Evolutionary conservation across 2,797 vertebrate genomes (phyloP).

Genomic region (Cynopterus sphinx): DNA sequence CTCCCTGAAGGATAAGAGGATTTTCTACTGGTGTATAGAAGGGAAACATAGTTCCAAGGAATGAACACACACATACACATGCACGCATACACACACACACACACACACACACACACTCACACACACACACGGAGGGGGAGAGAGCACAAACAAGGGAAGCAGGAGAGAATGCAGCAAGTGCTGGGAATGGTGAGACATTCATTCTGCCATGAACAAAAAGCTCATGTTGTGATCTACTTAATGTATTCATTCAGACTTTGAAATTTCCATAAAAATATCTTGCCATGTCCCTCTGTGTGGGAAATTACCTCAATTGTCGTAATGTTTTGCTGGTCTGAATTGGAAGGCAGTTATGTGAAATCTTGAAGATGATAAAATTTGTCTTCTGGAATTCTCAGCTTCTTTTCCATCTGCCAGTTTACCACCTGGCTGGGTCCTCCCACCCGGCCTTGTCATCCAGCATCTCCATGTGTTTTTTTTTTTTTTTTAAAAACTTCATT

Average conservation of each 20-base stretch:
- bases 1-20: neutral
- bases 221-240: constrained; percentile 55
- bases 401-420: neutral
- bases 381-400: constrained; percentile 52
- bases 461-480: neutral
- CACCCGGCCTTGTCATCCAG: neutral
- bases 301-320: constrained; percentile 77
- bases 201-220: constrained; percentile 34
- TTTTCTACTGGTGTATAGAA: neutral
- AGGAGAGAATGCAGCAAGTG: neutral
- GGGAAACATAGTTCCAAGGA: neutral
- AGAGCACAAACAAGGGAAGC: neutral
- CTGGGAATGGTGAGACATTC: neutral
- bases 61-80: too few relatives aligned
- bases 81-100: too few relatives aligned
- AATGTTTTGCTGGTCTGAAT: constrained; percentile 71
- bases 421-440: neutral
- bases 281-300: constrained; percentile 66
- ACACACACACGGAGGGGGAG: neutral
- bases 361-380: constrained; percentile 64
- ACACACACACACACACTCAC: too few relatives aligned
- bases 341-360: constrained; percentile 71
- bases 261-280: constrained; percentile 71
- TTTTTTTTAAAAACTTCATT: neutral
- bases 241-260: constrained; percentile 68